Base-by-base conservation (phyloP, 2,113 vertebrate species). In the Myxocyprinus asiaticus region DNA sequence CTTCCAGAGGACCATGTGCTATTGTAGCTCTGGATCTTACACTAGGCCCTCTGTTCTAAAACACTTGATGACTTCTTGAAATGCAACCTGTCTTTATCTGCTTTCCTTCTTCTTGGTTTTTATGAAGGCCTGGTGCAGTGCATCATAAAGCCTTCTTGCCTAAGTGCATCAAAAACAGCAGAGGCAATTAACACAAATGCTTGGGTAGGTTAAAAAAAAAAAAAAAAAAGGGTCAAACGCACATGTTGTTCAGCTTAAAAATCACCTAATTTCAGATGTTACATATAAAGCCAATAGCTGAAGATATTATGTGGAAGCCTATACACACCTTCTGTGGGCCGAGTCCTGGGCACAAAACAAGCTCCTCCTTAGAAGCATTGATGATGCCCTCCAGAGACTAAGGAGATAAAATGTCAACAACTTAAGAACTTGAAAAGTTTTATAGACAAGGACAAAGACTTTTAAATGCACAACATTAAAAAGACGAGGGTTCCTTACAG, bases 301-400 rank as follows among this genome's bases (percentile, higher is more conserved):
- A n/a, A n/a, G n/a, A n/a, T n/a, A n/a, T n/a, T n/a, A n/a, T n/a
- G n/a, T n/a, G n/a, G n/a, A n/a, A n/a, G n/a, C n/a, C n/a, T 15
- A 4, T 45, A 12, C 44, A 22, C 59, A 93, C 93, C 87, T 94
- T 94, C 85, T 93, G 93, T 69, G 93, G 93, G 17, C 93, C 93
- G 5, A 94, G 88, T n/a, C 93, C 93, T 11, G 93, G 93, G 63
- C 92, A 94, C 75, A 94, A 89, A 50, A 88, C 88, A 42, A 94
- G 79, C 50, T 93, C 92, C 76, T 93, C 92, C 83, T 92, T 92
- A 14, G 93, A 92, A 9, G 93, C 92, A 67, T 64, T 88, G 73
- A 92, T 92, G 67, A 94, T 90, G 68, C 92, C 91, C 45, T 91
- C 88, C 66, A 94, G 43, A 65, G 92, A 92, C 93, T 93, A 63